Percentiles rank a stretch among this genome's conserved stretches.
These are phyloP conservation scores for Ianthella basta DNA, from an alignment of 37 sponge, comb jelly and placozoan species.

Conservation along the genomic window DNA sequence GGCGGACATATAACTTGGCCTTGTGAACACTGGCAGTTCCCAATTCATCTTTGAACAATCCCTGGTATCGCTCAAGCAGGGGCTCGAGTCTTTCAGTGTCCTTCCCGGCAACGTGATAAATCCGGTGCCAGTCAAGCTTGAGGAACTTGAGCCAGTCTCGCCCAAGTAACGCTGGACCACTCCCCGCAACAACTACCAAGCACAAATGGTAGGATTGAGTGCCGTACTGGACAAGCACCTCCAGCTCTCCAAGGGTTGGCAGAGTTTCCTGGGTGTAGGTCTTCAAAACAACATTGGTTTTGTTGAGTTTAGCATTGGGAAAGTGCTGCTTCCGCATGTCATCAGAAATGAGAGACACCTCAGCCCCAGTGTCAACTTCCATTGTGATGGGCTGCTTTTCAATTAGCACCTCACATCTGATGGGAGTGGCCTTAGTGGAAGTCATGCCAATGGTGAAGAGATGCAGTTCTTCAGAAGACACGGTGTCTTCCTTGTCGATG, in stretches of 20 bases:
- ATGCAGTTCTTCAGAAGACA: too few relatives aligned
- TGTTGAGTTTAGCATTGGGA: background rate
- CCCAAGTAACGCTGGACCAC: conserved; percentile 3
- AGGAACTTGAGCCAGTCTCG: background rate
- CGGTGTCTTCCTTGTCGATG: too few relatives aligned
- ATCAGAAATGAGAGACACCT: too few relatives aligned
- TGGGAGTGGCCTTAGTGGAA: too few relatives aligned
- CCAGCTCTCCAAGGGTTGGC: conserved; percentile 4
- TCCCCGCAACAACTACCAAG: background rate
- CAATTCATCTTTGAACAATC: conserved; percentile 8
- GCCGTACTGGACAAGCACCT: background rate
- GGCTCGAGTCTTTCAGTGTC: background rate
- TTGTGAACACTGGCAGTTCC: conserved; percentile 2
- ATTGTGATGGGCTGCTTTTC: too few relatives aligned
- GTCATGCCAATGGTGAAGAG: too few relatives aligned
- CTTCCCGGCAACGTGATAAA: background rate
- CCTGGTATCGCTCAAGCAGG: background rate
- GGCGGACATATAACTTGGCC: background rate
- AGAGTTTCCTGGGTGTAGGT: conserved; percentile 4
- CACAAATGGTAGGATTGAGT: background rate
- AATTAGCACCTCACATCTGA: too few relatives aligned
- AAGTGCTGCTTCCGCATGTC: background rate
- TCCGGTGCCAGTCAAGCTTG: background rate
- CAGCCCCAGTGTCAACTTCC: too few relatives aligned
- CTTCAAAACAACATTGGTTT: background rate